Evolutionary conservation across 92 coral and sea anemone genomes (phyloP).

Genomic region (Parazoanthus darwini): DNA sequence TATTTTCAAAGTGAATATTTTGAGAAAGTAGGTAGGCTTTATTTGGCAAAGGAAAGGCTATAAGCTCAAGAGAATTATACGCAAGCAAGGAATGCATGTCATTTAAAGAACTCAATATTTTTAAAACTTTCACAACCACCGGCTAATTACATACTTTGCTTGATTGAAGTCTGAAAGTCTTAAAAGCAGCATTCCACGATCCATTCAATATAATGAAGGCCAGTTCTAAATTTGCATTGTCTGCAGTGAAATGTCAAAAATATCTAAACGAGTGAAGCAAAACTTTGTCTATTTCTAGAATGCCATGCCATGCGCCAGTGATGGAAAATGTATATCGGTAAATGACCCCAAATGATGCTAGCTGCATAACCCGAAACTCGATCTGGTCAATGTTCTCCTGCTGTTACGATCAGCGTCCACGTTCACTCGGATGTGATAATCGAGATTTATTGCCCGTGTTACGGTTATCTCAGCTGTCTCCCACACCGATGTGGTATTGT

Average conservation of each 20-base stretch:
- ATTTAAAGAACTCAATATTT: constrained; percentile 22
- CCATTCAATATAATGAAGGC: not conserved
- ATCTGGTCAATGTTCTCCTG: not conserved
- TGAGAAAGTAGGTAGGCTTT: not conserved
- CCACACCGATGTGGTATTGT: not conserved
- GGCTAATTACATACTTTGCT: constrained; percentile 7
- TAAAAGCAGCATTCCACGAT: not conserved
- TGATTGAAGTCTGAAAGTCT: not conserved
- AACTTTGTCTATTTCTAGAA: not conserved
- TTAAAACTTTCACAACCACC: not conserved
- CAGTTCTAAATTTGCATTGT: not conserved
- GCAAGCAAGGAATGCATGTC: constrained; percentile 3
- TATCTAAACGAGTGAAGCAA: not conserved
- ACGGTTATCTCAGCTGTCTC: not conserved
- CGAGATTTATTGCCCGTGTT: not conserved
- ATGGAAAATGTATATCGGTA: not conserved
- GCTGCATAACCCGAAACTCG: not conserved
- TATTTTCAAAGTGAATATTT: not conserved
- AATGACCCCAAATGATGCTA: not conserved
- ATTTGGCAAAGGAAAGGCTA: not conserved
- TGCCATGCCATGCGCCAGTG: not conserved
- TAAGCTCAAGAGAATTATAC: not conserved
- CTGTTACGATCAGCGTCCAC: not conserved
- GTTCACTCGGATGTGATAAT: not conserved
- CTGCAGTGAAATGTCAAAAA: not conserved